Evolutionary conservation across 2,888 invertebrate genomes (phyloP).

Genomic region (Tiphia femorata): DNA sequence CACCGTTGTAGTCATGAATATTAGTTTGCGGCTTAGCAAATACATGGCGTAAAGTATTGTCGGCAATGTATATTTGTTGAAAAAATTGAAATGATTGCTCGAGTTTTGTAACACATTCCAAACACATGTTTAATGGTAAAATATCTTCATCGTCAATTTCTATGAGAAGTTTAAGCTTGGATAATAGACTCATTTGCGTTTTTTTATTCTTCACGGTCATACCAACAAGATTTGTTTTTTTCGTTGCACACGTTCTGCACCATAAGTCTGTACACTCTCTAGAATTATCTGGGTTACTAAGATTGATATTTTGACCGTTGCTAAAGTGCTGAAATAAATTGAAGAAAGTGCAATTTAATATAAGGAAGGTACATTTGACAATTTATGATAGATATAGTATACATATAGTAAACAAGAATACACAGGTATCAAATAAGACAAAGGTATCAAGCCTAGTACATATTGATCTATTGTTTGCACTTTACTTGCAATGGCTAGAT

Average conservation of each 20-base stretch:
- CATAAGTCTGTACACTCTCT: slow-evolving; percentile 11
- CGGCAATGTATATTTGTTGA: slow-evolving; percentile 42
- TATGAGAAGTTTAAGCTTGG: slow-evolving; percentile 37
- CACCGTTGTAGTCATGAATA: background rate
- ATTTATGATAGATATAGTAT: no score
- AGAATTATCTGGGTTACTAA: no score
- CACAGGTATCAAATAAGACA: no score
- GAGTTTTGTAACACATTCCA: slow-evolving; percentile 33
- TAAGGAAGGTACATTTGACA: no score
- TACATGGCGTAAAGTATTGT: slow-evolving; percentile 34
- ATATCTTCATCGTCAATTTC: slow-evolving; percentile 40
- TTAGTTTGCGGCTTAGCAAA: slow-evolving; percentile 23
- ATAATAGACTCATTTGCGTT: slow-evolving; percentile 35
- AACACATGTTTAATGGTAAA: slow-evolving; percentile 36
- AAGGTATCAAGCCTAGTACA: no score
- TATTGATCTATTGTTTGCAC: no score
- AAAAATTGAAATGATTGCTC: slow-evolving; percentile 41
- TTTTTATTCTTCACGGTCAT: slow-evolving; percentile 31
- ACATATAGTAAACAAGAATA: no score
- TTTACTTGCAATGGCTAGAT: no score
- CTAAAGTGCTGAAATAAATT: no score
- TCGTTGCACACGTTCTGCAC: slow-evolving; percentile 40
- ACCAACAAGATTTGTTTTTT: slow-evolving; percentile 31
- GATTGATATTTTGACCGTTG: background rate
- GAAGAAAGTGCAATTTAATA: no score